Base-by-base conservation (phyloP, 2,113 vertebrate species). In the Callipepla squamata region DNA sequence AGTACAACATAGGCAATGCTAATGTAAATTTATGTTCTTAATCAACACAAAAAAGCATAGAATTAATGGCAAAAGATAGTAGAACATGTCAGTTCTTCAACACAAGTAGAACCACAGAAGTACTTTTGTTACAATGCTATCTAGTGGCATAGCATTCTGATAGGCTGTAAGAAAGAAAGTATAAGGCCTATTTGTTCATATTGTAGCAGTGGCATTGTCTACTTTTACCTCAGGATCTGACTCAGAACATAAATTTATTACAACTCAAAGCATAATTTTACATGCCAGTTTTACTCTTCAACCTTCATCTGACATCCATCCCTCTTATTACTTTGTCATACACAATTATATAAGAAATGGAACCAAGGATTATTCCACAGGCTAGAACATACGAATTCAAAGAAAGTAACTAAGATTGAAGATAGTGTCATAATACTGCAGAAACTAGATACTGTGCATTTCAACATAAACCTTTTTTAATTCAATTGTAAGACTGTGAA, bases 21-120 rank as follows among this genome's bases (percentile, higher is more conserved):
- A 80, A 83, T 67, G 36, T 67, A 85, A 91, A 85, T 78, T 65
- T 84, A 79, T 76, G 23, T 36, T 75, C 85, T 83, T 25, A 86
- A 47, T 80, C 51, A 75, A 74, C 44, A 72, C 9, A 90, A 89
- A 59, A 67, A 78, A 21, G 20, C 7, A 19, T 59, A 38, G 50
- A 32, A 51, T 67, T 80, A 34, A 47, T 50, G 40, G 50, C 63
- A 65, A 58, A 83, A 90, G 47, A 70, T 4, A 42, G 51, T 34
- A 79, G 68, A 87, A 32, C 30, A 40, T 4, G 2, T 47, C 22
- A 78, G 38, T 77, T 42, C 18, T 81, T 85, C 76, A 59, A 32
- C 34, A 88, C 20, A 67, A 80, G 30, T 23, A 93, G 45, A 82
- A 82, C 62, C 68, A 58, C 5, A 45, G 45, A 12, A 91, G 4